A percentile compares a stretch with the other conserved stretches of the same genome.
These are phyloP conservation scores for Diarsia dahlii DNA, from an alignment of 2,888 invertebrate genomes.

Conservation along the genomic window DNA sequence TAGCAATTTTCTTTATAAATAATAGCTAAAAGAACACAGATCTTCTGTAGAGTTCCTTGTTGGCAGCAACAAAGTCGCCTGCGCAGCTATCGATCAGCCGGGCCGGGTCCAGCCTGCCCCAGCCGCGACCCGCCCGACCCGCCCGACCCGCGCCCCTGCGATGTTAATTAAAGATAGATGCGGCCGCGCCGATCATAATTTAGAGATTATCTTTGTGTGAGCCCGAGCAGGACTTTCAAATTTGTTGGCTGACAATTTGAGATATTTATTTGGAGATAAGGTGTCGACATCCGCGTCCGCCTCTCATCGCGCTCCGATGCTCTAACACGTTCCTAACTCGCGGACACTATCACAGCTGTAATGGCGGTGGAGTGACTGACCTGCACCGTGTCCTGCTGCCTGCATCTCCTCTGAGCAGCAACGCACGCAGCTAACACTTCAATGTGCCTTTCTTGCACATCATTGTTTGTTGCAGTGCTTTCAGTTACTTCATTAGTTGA, in stretches of 20 bases:
- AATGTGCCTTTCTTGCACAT: background rate
- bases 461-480: too few relatives aligned
- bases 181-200: conserved; percentile 71
- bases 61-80: background rate
- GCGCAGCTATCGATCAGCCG: conserved; percentile 73
- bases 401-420: too few relatives aligned
- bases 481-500: background rate
- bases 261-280: conserved; percentile 78
- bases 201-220: conserved; percentile 72
- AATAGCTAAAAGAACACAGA: background rate
- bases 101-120: background rate
- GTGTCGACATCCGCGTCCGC: conserved; percentile 51
- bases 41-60: conserved; percentile 8
- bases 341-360: conserved; percentile 18
- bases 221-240: conserved; percentile 78
- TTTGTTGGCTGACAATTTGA: conserved; percentile 78
- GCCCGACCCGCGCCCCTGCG: conserved; percentile 56
- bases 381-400: conserved; percentile 16
- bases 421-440: too few relatives aligned
- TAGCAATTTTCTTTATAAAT: too few relatives aligned
- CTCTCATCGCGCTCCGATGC: conserved; percentile 36
- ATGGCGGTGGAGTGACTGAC: conserved; percentile 54
- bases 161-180: conserved; percentile 85
- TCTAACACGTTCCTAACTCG: conserved; percentile 24
- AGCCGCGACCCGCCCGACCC: conserved; percentile 19